Evolutionary conservation across 2,113 vertebrate species (phyloP).

Genomic region (Channa maculata): DNA sequence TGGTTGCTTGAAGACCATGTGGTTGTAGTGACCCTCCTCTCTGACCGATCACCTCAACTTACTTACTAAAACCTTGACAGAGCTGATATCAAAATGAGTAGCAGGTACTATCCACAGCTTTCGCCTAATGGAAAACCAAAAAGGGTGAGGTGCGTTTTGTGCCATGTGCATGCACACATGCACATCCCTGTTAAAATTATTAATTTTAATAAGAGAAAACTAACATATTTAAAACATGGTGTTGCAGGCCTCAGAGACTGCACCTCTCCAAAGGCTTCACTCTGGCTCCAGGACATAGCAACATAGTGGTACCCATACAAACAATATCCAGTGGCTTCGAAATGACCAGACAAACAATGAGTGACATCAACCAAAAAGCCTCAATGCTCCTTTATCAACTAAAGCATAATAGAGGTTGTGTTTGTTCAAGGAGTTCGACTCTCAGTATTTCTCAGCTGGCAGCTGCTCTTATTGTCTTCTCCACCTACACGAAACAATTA

Average conservation of each 20-base stretch:
- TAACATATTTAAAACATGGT: background rate
- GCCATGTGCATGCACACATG: too few species aligned
- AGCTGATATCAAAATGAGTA: too few species aligned
- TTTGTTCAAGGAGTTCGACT: conserved; percentile 31
- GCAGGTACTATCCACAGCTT: too few species aligned
- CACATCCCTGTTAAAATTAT: too few species aligned
- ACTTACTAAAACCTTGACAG: too few species aligned
- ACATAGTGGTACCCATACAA: background rate
- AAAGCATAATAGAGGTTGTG: background rate
- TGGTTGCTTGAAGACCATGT: too few species aligned
- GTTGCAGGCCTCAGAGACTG: background rate
- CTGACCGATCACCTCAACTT: too few species aligned
- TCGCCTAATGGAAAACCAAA: too few species aligned
- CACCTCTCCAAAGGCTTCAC: background rate
- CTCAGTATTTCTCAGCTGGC: conserved; percentile 9
- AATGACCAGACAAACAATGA: background rate
- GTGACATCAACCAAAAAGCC: background rate
- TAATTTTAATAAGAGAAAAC: too few species aligned
- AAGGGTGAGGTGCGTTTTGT: too few species aligned
- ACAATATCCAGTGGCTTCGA: conserved; percentile 5
- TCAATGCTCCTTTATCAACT: conserved; percentile 1
- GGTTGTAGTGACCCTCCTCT: too few species aligned
- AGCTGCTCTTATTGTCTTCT: conserved; percentile 28
- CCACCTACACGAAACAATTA: conserved; percentile 51
- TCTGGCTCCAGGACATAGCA: conserved; percentile 3